Evolutionary conservation across 2,888 invertebrate species (phyloP).

Genomic region (Lasioglossum marginatum): DNA sequence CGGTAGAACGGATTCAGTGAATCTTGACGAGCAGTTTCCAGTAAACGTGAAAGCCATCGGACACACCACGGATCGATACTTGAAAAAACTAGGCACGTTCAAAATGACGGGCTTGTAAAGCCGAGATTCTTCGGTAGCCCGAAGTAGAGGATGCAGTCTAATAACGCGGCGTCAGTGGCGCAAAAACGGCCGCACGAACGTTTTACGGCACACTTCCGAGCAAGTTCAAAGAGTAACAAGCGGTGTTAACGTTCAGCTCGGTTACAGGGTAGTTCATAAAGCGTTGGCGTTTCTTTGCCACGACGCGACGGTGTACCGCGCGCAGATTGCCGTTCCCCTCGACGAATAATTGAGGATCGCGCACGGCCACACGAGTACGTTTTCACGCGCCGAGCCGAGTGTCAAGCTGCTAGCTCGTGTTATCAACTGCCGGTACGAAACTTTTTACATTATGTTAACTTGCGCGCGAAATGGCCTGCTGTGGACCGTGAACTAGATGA

Average conservation of each 20-base stretch:
- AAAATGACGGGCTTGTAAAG: background rate
- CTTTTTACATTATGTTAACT: constrained; percentile 73
- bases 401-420: constrained; percentile 31
- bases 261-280: constrained; percentile 40
- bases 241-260: constrained; percentile 44
- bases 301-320: constrained; percentile 38
- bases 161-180: constrained; percentile 30
- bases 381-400: background rate
- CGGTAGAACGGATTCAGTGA: background rate
- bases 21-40: background rate
- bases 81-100: background rate
- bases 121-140: background rate
- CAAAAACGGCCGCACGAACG: constrained; percentile 33
- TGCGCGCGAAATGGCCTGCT: constrained; percentile 65
- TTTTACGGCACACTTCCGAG: constrained; percentile 54
- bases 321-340: constrained; percentile 45
- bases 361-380: background rate
- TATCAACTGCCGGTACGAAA: constrained; percentile 62
- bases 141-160: constrained; percentile 5
- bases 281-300: constrained; percentile 35
- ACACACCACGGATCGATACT: constrained; percentile 23
- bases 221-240: constrained; percentile 64
- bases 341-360: constrained; percentile 55
- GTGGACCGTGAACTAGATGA: constrained; percentile 41
- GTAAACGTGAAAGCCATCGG: constrained; percentile 4